Base-by-base conservation (phyloP, 53 echinoderm and acorn worm species). In the Echinarachnius parma region DNA sequence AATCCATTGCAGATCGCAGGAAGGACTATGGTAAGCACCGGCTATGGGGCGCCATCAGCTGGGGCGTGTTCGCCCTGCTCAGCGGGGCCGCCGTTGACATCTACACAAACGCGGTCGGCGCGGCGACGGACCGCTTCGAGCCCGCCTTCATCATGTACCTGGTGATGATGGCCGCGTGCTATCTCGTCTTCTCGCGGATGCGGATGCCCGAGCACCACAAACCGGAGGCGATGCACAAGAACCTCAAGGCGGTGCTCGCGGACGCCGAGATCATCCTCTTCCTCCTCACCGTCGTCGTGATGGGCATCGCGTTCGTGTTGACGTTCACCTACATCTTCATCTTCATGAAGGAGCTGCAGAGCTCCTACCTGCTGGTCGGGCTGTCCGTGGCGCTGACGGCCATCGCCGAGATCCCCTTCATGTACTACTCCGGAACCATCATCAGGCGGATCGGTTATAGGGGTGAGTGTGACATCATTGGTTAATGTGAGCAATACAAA, bases 21-120 rank as follows among this genome's bases (percentile, higher is more conserved):
- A 80, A 80, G 31, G 93, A 86, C 68, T 93, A 93, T 34, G 86
- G 89, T 26, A 93, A 89, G 66, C 85, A 86, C 36, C 75, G 89
- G 9, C 22, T 93, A 46, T 93, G 93, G 93, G 93, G 93, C 13
- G 86, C 93, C 2, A 59, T 93, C 16, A 89, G 93, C 45, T 93
- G 86, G 86, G 93, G 89, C 8, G 9, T 56, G 10, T 86, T 93
- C 57, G 89, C 93, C 4, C 39, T 89, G 27, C 49, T 86, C 29
- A 83, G 80, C 16, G 93, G 93, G 16, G 53, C 49, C 9, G 77
- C 86, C 34, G 75, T 89, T 11, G 93, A 93, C 24, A 29, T 67
- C 2, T 58, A 75, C 52, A 77, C 80, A 4, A 9, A 46, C 25
- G 29, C 48, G 21, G 49, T 53, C 21, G 35, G 53, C 58, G 46